Evolutionary conservation across 2,113 vertebrate species (phyloP), one percentile per base, ranked within the genome.

Genomic region (Calypte anna): DNA sequence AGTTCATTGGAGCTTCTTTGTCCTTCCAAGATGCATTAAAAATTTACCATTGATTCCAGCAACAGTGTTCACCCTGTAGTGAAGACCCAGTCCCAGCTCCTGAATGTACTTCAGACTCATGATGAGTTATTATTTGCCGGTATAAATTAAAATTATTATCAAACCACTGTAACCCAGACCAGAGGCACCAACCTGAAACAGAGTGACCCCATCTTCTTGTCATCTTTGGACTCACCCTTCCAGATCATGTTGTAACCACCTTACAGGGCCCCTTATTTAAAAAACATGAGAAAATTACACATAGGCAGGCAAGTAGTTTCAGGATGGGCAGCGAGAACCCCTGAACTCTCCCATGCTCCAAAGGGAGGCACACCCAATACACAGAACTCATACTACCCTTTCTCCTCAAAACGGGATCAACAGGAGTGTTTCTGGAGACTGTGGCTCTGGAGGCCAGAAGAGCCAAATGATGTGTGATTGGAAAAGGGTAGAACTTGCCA

Each of bases 21-120:
- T 84, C 38, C 33, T 96, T 95, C 82, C 81, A 95, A 90, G 59
- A 67, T n/a, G 6, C 57, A 81, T 82, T 96, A 80, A 87, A 87
- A 92, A 84, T 10, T 58, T 64, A 53, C 7, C 2, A 61, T 31
- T 84, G 9, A 12, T 50, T 91, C 68, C 79, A 95, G 20, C 31
- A 83, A 28, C 14, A 28, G 23, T 51, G 38, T 67, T 74, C 67
- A 90, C 28, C 63, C 31, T 77, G 33, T 48, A 51, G 27, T 23
- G 63, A 31, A 72, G 82, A 73, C 25, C 31, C 3, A 0, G 24
- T 72, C 58, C 10, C 25, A 66, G 19, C 3, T 86, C 28, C 31
- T 64, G 48, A 24, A 30, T 77, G n/a, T 58, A 22, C 14, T 74
- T 70, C 3, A 79, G n/a, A 57, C 30, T 3, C 78, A 33, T 61